Evolutionary conservation across 1,140 invertebrate species (phyloP).

Genomic region (Drosophila pseudoananassae): DNA sequence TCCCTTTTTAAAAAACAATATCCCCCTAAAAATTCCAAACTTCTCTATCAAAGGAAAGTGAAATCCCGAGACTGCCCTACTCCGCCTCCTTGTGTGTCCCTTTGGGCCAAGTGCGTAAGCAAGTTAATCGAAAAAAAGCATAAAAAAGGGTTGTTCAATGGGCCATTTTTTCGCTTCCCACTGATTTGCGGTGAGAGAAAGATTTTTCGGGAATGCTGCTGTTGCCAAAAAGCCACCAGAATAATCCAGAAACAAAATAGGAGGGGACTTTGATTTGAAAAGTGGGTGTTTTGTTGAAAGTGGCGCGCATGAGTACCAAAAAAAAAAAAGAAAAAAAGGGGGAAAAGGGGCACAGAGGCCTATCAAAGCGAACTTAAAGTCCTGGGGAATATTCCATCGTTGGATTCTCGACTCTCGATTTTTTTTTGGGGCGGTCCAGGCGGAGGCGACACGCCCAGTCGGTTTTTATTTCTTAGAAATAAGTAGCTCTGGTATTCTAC

Average conservation of each 20-base stretch:
- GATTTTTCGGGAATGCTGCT: conserved; percentile 12
- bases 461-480: conserved; percentile 81
- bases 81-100: not conserved
- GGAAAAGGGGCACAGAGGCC: conserved; percentile 35
- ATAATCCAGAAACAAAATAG: not conserved
- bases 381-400: conserved; percentile 13
- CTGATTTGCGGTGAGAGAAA: conserved; percentile 49
- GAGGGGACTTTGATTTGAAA: conserved; percentile 42
- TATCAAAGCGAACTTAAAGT: conserved; percentile 42
- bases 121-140: conserved; percentile 45
- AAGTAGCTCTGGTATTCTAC: conserved; percentile 51
- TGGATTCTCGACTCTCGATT: conserved; percentile 8
- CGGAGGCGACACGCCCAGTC: conserved; percentile 71
- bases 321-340: not conserved
- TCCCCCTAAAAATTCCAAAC: not conserved
- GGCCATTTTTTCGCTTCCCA: conserved; percentile 35
- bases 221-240: conserved; percentile 26
- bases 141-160: conserved; percentile 9
- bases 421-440: conserved; percentile 59
- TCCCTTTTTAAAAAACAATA: too few relatives aligned
- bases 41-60: not conserved
- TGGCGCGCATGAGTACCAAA: conserved; percentile 70
- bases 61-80: conserved; percentile 1
- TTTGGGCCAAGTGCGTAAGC: conserved; percentile 47
- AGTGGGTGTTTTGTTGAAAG: conserved; percentile 78